These are phyloP conservation scores for Platysternon megacephalum DNA, from an alignment of 2,113 vertebrate species.

Conservation along the genomic window DNA sequence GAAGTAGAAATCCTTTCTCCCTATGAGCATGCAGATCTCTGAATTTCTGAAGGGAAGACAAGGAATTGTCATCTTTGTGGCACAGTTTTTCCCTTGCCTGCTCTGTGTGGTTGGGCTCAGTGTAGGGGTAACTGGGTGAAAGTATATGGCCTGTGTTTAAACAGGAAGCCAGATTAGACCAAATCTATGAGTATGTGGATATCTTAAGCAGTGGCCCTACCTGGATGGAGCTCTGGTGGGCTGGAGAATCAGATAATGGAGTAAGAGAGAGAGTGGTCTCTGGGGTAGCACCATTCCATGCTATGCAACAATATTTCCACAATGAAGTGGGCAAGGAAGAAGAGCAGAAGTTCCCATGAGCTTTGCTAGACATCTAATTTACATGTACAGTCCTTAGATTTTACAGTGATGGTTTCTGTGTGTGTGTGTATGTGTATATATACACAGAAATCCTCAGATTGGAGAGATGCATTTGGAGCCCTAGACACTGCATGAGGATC, in stretches of 20 bases:
- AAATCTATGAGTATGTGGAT: not conserved
- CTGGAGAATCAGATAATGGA: not conserved
- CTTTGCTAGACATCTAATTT: not conserved
- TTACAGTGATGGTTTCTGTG: not conserved
- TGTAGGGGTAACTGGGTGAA: not conserved
- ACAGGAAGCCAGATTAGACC: not conserved
- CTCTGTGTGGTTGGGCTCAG: not conserved
- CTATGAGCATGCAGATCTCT: fast-evolving
- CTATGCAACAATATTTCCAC: not conserved
- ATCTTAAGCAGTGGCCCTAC: not conserved
- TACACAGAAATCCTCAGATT: not conserved
- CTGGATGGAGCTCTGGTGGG: not conserved
- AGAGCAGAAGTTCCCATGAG: not conserved
- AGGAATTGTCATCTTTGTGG: not conserved
- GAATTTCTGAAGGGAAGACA: not conserved
- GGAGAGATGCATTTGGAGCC: not conserved
- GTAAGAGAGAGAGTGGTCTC: not conserved
- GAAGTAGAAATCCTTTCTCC: not conserved
- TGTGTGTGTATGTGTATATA: no score
- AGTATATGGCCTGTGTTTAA: not conserved
- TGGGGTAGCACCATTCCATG: not conserved
- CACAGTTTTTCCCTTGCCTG: fast-evolving
- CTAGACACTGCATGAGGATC: fast-evolving
- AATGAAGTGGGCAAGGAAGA: not conserved
- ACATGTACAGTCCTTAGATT: no score